phyloP scores from a whole-genome alignment of 1,140 invertebrate genomes.

The Euwallacea fornicatus region DNA sequence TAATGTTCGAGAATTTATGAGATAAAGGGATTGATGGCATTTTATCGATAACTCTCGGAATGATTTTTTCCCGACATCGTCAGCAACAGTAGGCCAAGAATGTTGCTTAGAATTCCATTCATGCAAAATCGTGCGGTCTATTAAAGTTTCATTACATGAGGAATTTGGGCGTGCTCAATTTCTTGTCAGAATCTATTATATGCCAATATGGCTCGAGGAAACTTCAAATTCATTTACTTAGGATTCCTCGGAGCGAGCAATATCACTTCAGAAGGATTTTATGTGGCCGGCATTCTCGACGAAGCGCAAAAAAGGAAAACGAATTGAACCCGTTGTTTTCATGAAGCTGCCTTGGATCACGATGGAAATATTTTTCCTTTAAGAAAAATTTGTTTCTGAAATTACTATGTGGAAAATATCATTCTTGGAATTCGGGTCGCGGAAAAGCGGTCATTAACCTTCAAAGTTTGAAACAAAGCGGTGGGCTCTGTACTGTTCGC shows the following conservation, averaged over 20 bases:
- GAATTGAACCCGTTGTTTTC: conserved; percentile 12
- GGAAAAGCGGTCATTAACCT: no score
- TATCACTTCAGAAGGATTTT: conserved; percentile 36
- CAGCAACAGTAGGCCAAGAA: conserved; percentile 10
- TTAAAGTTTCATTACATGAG: conserved; percentile 49
- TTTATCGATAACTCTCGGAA: no score
- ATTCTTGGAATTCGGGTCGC: no score
- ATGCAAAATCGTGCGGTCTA: conserved; percentile 48
- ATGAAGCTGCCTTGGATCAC: background rate
- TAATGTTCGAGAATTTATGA: no score
- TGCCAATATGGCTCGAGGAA: conserved; percentile 37
- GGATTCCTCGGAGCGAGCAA: conserved; percentile 34
- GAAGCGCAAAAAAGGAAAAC: conserved; percentile 6
- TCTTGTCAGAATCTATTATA: conserved; percentile 42
- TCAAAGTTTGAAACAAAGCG: no score
- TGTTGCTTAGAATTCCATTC: conserved; percentile 40
- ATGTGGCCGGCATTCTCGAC: conserved; percentile 22
- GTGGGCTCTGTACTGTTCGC: no score
- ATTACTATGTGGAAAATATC: no score
- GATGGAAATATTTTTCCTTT: background rate
- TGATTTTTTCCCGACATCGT: no score
- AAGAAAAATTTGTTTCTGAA: background rate
- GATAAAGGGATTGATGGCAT: no score
- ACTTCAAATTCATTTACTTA: conserved; percentile 41
- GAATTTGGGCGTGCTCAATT: conserved; percentile 45